Evolutionary conservation across 2,888 invertebrate genomes (phyloP).

Genomic region (Cephus pulcher): DNA sequence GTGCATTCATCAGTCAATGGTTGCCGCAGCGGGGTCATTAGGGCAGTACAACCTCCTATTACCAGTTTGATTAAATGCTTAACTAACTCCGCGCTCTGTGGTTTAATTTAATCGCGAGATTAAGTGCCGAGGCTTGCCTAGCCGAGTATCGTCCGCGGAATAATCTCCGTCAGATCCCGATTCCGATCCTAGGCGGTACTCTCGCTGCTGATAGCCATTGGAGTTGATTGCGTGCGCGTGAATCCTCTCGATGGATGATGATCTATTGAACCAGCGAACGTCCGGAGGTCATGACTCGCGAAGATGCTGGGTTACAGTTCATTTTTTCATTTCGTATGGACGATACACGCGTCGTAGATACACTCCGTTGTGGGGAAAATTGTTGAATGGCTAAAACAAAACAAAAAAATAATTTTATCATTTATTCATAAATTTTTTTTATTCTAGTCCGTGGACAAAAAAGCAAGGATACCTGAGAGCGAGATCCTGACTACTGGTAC

Average conservation of each 20-base stretch:
- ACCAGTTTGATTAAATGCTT: conserved; percentile 65
- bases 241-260: conserved; percentile 48
- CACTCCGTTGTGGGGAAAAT: background rate
- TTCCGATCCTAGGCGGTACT: conserved; percentile 11
- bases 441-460: conserved; percentile 58
- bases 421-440: conserved; percentile 18
- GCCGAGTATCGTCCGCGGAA: conserved; percentile 46
- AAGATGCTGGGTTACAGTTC: conserved; percentile 23
- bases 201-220: conserved; percentile 29
- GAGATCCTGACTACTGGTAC: conserved; percentile 68
- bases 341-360: conserved; percentile 25
- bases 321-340: conserved; percentile 39
- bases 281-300: conserved; percentile 45
- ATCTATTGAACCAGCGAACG: conserved; percentile 44
- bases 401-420: background rate
- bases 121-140: conserved; percentile 53
- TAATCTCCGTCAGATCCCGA: conserved; percentile 42
- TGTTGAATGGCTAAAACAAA: background rate
- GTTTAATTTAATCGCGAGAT: conserved; percentile 65
- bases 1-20: conserved; percentile 53
- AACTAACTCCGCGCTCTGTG: conserved; percentile 63
- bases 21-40: conserved; percentile 51
- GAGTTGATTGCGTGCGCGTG: conserved; percentile 54
- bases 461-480: conserved; percentile 61
- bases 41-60: conserved; percentile 62